These are phyloP conservation scores for Toxostoma redivivum DNA, from an alignment of 2,113 vertebrate genomes.

Conservation along the genomic window DNA sequence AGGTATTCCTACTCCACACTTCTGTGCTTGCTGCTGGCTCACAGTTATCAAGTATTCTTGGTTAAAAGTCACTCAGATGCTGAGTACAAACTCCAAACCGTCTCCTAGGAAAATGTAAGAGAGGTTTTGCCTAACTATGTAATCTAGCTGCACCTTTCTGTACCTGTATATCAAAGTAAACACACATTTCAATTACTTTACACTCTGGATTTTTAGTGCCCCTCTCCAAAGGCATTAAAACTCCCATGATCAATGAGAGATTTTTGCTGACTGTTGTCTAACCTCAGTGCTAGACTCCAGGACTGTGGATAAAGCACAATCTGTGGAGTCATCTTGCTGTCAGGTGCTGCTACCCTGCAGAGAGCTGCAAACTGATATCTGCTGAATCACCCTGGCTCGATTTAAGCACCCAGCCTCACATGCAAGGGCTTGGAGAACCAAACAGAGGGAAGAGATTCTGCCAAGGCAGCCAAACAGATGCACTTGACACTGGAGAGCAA, in stretches of 20 bases:
- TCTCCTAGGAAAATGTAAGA: neutral
- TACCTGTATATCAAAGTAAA: neutral
- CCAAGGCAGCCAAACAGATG: neutral
- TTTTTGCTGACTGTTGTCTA: neutral
- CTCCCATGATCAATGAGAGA: neutral
- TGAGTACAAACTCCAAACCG: neutral
- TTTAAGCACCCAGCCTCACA: neutral
- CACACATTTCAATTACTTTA: neutral
- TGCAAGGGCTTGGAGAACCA: neutral
- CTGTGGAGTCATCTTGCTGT: conserved; percentile 44
- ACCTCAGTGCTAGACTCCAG: neutral
- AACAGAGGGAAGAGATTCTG: neutral
- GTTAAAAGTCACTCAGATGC: neutral
- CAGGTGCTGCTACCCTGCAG: conserved; percentile 10
- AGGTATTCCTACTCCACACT: neutral
- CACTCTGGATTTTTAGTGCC: neutral
- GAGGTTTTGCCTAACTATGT: neutral
- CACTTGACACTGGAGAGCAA: neutral
- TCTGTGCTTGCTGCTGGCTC: neutral
- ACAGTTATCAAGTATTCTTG: neutral
- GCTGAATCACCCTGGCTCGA: conserved; percentile 41
- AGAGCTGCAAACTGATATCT: neutral
- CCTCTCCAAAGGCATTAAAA: neutral
- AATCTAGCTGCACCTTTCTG: neutral
- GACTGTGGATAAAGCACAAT: neutral